Evolutionary conservation across 2,888 invertebrate genomes (phyloP).

Genomic region (Notocelia uddmanniana): DNA sequence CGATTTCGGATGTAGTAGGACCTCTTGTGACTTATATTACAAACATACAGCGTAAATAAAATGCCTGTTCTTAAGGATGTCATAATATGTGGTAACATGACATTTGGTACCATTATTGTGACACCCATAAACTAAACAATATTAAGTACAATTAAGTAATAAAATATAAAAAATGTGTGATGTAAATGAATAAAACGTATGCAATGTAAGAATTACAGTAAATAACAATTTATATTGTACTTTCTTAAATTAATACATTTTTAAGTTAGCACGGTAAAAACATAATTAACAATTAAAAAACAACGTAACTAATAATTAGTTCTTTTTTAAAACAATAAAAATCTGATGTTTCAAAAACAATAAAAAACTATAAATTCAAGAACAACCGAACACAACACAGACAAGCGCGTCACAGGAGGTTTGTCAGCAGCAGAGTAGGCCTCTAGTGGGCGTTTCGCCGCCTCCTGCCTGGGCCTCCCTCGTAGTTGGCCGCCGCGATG

Average conservation of each 20-base stretch:
- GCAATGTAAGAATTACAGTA: background rate
- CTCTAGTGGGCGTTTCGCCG: constrained; percentile 87
- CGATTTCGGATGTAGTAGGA: constrained; percentile 30
- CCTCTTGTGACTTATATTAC: constrained; percentile 16
- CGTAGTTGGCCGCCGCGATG: constrained; percentile 94
- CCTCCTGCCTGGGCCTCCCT: constrained; percentile 95
- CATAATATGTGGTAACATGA: constrained; percentile 29
- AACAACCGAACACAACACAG: background rate
- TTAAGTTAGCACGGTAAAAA: background rate
- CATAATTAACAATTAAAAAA: background rate
- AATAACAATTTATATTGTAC: too few relatives aligned
- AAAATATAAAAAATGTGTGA: background rate
- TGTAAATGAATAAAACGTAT: background rate
- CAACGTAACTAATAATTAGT: background rate
- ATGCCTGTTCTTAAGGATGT: background rate
- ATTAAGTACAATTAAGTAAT: background rate
- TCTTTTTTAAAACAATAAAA: background rate
- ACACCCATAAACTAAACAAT: background rate
- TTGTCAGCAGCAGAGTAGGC: constrained; percentile 3
- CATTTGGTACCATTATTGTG: constrained; percentile 38
- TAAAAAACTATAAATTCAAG: background rate
- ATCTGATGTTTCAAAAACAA: background rate
- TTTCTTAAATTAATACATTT: too few relatives aligned
- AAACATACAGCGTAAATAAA: background rate
- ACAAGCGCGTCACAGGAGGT: constrained; percentile 35